phyloP scores from a whole-genome alignment of 1,140 invertebrate species.

The Conus ventricosus region DNA sequence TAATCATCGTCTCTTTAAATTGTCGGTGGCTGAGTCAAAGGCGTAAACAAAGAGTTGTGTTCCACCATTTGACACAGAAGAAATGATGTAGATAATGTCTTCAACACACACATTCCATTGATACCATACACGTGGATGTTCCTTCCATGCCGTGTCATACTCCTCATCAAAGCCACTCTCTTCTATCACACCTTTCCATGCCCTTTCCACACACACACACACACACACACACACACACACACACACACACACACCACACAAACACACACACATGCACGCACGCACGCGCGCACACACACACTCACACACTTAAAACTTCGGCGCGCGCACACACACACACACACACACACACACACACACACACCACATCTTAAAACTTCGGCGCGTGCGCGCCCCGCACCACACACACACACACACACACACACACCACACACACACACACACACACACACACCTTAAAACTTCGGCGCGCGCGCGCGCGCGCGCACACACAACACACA shows the following conservation, averaged over 20 bases:
- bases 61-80: not conserved
- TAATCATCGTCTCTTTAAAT: no score
- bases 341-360: no score
- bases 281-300: not conserved
- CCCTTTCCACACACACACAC: no score
- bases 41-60: not conserved
- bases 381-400: no score
- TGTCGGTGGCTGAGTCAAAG: no score
- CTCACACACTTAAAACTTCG: no score
- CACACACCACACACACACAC: constrained; percentile 19
- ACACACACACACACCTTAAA: not conserved
- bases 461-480: not conserved
- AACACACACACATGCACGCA: not conserved
- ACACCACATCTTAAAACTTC: no score
- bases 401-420: not conserved
- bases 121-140: not conserved
- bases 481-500: no score
- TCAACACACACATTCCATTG: not conserved
- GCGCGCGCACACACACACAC: no score
- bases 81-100: not conserved
- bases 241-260: constrained; percentile 23
- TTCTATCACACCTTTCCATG: no score
- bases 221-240: constrained; percentile 15
- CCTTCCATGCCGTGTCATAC: not conserved
- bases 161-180: not conserved